Evolutionary conservation across 2,888 invertebrate genomes (phyloP).

Genomic region (Leptopterna dolabrata): DNA sequence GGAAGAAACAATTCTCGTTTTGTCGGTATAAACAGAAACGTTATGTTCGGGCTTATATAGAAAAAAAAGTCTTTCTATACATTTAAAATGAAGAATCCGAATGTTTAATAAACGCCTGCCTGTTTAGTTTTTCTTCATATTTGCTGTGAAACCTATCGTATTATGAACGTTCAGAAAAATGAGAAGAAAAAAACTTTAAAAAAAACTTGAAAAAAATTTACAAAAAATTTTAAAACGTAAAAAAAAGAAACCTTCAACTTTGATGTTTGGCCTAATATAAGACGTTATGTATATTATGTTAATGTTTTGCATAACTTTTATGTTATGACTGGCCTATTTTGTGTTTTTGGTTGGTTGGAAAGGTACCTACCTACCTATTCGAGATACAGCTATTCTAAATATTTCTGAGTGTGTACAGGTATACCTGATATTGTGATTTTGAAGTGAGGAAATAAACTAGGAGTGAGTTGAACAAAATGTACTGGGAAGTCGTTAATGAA

Average conservation of each 20-base stretch:
- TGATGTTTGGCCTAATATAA: conserved; percentile 48
- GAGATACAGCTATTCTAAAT: background rate
- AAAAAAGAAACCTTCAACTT: conserved; percentile 33
- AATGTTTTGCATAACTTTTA: background rate
- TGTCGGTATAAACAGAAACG: background rate
- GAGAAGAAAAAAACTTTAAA: background rate
- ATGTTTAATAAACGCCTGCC: conserved; percentile 34
- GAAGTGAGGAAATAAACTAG: background rate
- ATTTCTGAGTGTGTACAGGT: background rate
- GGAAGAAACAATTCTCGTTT: conserved; percentile 32
- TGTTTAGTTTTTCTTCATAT: conserved; percentile 15
- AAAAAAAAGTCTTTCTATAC: conserved; percentile 46
- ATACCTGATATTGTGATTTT: background rate
- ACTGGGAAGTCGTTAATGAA: background rate
- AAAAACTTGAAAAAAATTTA: background rate
- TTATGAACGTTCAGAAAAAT: background rate
- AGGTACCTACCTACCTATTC: background rate
- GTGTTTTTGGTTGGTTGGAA: background rate
- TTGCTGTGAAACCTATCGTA: conserved; percentile 39
- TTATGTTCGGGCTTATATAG: conserved; percentile 49
- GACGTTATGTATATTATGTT: conserved; percentile 23
- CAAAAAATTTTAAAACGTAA: background rate
- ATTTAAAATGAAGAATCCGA: conserved; percentile 27
- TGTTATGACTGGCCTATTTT: conserved; percentile 40
- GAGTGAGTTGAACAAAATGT: conserved; percentile 17